These are phyloP conservation scores for Idaea biselata DNA, from an alignment of 2,888 invertebrate species.

Conservation along the genomic window DNA sequence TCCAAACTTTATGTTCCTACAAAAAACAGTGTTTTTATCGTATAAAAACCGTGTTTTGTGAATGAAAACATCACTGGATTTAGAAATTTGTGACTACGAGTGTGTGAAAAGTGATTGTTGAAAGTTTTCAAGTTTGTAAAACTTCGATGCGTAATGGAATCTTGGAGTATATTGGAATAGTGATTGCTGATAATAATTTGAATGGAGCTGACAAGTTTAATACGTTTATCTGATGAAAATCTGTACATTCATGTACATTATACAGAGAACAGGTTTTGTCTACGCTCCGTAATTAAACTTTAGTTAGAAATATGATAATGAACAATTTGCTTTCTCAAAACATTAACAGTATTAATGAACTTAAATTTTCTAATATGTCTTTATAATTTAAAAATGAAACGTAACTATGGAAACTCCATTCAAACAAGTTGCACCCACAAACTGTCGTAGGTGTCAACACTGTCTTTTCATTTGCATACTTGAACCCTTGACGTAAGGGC, in stretches of 20 bases:
- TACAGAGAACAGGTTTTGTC: background rate
- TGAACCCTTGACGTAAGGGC: slow-evolving; percentile 24
- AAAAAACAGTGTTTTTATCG: slow-evolving; percentile 32
- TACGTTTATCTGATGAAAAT: background rate
- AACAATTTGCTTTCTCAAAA: background rate
- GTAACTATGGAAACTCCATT: slow-evolving; percentile 26
- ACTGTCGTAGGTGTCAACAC: slow-evolving; percentile 34
- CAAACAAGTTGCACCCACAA: slow-evolving; percentile 27
- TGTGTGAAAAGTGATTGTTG: slow-evolving; percentile 24
- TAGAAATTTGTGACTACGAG: slow-evolving; percentile 29
- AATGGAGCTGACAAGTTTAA: background rate
- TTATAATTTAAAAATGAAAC: background rate
- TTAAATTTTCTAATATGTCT: background rate
- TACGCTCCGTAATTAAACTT: background rate
- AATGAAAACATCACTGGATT: slow-evolving; percentile 25
- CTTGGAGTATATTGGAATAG: slow-evolving; percentile 41
- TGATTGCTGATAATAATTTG: slow-evolving; percentile 5
- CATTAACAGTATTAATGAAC: background rate
- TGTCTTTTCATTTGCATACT: slow-evolving; percentile 41
- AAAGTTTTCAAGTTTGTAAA: slow-evolving; percentile 36
- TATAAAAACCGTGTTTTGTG: slow-evolving; percentile 45
- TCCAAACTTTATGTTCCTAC: slow-evolving; percentile 28
- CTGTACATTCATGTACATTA: background rate
- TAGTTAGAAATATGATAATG: background rate
- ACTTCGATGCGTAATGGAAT: slow-evolving; percentile 34